phyloP scores from a whole-genome alignment of 2,888 invertebrate species.

The Lasioglossum figueresi region DNA sequence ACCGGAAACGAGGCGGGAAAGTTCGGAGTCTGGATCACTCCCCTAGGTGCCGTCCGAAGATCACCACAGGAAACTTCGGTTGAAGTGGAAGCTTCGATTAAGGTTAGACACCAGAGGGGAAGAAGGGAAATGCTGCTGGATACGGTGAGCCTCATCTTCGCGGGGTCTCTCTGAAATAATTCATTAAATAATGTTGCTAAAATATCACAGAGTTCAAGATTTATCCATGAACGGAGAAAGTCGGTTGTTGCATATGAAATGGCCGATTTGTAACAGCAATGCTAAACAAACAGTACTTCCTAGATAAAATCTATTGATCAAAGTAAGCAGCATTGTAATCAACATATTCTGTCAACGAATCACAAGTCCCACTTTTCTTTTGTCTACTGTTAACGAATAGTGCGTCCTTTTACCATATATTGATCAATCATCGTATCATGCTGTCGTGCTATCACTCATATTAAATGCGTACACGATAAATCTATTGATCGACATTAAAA shows the following conservation, averaged over 20 bases:
- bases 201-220: neutral
- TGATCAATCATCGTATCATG: too few species aligned
- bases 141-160: slow-evolving; percentile 57
- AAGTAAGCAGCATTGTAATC: neutral
- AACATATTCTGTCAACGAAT: too few species aligned
- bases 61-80: slow-evolving; percentile 86
- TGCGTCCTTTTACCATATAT: too few species aligned
- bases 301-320: neutral
- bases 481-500: neutral
- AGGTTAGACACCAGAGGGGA: slow-evolving; percentile 31
- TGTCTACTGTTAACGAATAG: too few species aligned
- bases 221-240: neutral
- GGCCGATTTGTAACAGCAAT: neutral
- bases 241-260: neutral
- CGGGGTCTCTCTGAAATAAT: neutral
- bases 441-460: too few species aligned
- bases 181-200: neutral
- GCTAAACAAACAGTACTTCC: too few species aligned
- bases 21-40: slow-evolving; percentile 92
- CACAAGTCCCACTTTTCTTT: too few species aligned
- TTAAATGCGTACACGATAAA: too few species aligned
- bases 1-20: slow-evolving; percentile 93
- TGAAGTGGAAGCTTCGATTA: slow-evolving; percentile 26
- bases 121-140: slow-evolving; percentile 54
- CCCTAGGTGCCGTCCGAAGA: slow-evolving; percentile 87